Base-by-base conservation (phyloP, 53 echinoderm and acorn worm species). In the Crossaster papposus region DNA sequence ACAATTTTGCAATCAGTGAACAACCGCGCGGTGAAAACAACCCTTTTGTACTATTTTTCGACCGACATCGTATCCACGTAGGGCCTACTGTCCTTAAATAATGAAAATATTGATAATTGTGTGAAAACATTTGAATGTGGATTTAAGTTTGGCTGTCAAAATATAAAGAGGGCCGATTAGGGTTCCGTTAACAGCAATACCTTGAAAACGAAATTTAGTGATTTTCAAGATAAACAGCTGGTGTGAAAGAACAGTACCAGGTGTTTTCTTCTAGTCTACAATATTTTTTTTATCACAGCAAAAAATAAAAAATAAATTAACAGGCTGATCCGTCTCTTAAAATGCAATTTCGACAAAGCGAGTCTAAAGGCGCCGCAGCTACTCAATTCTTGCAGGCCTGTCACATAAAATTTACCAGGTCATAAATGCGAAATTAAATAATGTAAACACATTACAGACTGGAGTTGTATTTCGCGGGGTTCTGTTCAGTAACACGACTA, bases 401-500 rank as follows among this genome's bases (percentile, higher is more conserved):
- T 44, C 50, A 23, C 17, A n/a, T 38, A 65, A 83, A 65, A 65
- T 37, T 83, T 23, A 28, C 2, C 14, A 36, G 1, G n/a, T 35
- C 64, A 64, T 64, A 20, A n/a, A 81, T 14, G 33, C 22, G 62
- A 80, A 55, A 58, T 80, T 80, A 80, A 80, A 32, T 80, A 80
- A 31, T 58, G 80, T 62, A 80, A 80, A 80, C 62, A 80, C 18
- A 33, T 54, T 80, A 54, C 33, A 80, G 35, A 80, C 33, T 80
- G 55, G 20, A 44, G 78, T 51, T n/a, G n/a, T 44, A 44, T 44
- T 44, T 44, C 44, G 44, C 0, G 13, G 38, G 24, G 74, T 74
- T 74, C 34, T 24, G 14, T 14, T 74, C 74, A 17, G 24, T 14
- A 26, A 26, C 68, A 28, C 28, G 68, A 68, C 24, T 28, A 26